These are phyloP conservation scores for Papilio demoleus DNA, from an alignment of 2,888 invertebrate species.

Conservation along the genomic window DNA sequence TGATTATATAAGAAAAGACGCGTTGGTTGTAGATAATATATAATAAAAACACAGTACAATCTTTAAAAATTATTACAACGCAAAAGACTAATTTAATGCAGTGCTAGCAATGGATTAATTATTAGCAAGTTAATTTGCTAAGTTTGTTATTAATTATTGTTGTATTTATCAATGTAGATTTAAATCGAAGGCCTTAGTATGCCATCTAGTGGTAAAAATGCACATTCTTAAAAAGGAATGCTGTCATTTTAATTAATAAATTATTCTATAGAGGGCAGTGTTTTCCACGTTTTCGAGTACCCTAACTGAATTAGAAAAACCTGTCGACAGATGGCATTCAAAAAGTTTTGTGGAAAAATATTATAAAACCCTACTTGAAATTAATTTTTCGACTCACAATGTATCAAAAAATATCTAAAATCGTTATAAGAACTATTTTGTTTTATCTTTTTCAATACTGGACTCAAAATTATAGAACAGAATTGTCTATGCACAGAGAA, in stretches of 20 bases:
- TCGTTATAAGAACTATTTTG: too few species aligned
- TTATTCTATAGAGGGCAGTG: not conserved
- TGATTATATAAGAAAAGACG: too few species aligned
- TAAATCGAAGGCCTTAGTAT: not conserved
- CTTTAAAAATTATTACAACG: too few species aligned
- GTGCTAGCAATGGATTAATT: too few species aligned
- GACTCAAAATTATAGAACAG: not conserved
- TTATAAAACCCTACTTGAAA: not conserved
- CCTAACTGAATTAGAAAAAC: not conserved
- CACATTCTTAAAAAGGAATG: not conserved
- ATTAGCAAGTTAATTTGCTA: too few species aligned
- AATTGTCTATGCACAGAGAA: conserved; percentile 32
- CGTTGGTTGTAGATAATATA: too few species aligned
- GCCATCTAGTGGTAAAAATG: not conserved
- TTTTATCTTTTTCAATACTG: too few species aligned
- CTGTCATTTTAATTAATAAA: not conserved
- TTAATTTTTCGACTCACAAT: not conserved
- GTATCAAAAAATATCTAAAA: too few species aligned
- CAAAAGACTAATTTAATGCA: too few species aligned
- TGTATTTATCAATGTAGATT: too few species aligned
- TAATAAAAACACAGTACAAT: too few species aligned
- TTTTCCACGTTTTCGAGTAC: not conserved
- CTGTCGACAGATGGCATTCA: not conserved
- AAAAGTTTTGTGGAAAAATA: not conserved
- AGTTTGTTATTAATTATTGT: too few species aligned